Evolutionary conservation across 2,113 vertebrate genomes (phyloP), one percentile per base, ranked within the genome.

Genomic region (Cinclus cinclus): DNA sequence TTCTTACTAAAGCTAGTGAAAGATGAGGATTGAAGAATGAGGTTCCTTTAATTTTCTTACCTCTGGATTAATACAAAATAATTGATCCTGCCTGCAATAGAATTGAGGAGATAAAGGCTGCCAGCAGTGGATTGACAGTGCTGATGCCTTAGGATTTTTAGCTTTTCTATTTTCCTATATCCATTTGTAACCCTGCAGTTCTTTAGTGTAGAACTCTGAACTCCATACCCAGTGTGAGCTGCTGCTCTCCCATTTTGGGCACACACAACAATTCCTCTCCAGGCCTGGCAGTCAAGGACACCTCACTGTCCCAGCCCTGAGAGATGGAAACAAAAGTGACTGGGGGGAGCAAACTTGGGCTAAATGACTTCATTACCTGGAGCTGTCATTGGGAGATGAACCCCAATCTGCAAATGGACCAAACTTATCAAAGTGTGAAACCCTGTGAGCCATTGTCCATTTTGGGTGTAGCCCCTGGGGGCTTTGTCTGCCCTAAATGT

Each of bases 41-140:
- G 30, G 4, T 15, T 33, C 9, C 21, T 73, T 60, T 9, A 1
- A 11, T 31, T 33, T 55, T 44, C 23, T 33, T 19, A 49, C 17
- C 23, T 50, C 47, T 21, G 67, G 27, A n/a, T 28, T 25, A 80
- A 42, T 3, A 18, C 1, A 0, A 41, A 77, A 10, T 9, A 60
- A 41, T 33, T 27, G 35, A 18, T 67, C 6, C 16, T 8, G 60
- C 41, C 47, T 17, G 0, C 7, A 16, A 0, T 0, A 31, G 55
- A 13, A 20, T 0, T 16, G 46, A 22, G 31, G 78, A 53, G 42
- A 25, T 47, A 33, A 14, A 13, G 22, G 50, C 71, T 94, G 81
- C 27, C 35, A 25, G 6, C 24, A 62, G 24, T 76, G 42, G 4
- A 13, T 18, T 24, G 71, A 3, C 10, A 21, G 33, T 7, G 28